Evolutionary conservation across 2,113 vertebrate genomes (phyloP), one percentile per base, ranked within the genome.

Genomic region (Catagonus wagneri): DNA sequence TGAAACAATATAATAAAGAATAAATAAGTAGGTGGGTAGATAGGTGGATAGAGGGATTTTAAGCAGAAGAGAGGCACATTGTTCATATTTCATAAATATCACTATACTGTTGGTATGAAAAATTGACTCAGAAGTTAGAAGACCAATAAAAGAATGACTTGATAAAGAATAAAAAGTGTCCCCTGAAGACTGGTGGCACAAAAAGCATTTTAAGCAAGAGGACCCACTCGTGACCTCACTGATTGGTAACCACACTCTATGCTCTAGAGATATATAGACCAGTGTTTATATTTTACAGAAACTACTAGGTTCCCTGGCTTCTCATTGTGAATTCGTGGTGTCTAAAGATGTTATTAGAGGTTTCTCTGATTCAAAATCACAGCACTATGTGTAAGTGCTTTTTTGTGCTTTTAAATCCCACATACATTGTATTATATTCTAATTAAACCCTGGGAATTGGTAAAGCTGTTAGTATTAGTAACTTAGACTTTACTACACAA

Each of bases 311-410:
- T 83, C 60, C 17, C 0, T 27, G 29, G 54, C 13, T 23, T 89
- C 14, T 50, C 0, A 0, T 27, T 93, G 14, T 3, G 50, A 65
- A 89, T 89, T 75, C 63, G 19, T 83, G 34, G 34, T 93, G 16
- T 65, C 50, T 58, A 79, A 16, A 72, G 3, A 39, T 88, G 90
- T 89, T 80, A 84, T 69, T 6, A 61, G 0, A 65, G 20, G 12
- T 81, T 85, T 91, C 61, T 72, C n/a, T 78, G 66, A 60, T 34
- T 66, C 58, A 58, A 91, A 93, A 91, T 91, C 12, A 44, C 19
- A 58, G 7, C 56, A 27, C 27, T 56, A 8, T 52, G 9, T 68
- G 23, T 19, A 3, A 44, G 1, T 79, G 12, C 80, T 50, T 83
- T 81, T 68, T 44, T 44, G 6, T 68, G 56, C 83, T 84, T 91